Evolutionary conservation across 2,113 vertebrate genomes (phyloP), one percentile per base, ranked within the genome.

Genomic region (Eubucco bourcierii): DNA sequence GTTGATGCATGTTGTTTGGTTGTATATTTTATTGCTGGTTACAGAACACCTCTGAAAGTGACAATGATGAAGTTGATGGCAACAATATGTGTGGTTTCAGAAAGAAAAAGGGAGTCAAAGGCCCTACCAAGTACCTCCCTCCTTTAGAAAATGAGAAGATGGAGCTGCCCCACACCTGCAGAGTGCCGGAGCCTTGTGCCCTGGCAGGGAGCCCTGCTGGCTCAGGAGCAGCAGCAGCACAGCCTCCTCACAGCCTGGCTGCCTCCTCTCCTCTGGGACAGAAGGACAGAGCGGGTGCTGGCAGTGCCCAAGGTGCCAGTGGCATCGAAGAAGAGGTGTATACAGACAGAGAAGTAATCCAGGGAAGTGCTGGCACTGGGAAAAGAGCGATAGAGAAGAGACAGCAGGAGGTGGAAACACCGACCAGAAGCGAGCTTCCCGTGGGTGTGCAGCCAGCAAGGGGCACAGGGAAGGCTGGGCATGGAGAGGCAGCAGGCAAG

Each of bases 61-160:
- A 97, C 87, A 96, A 74, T 93, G 98, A 98, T 94, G 98, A 99
- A 90, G 94, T 97, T 46, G 98, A 99, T 95, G 98, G 98, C 81
- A 97, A 96, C 84, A 94, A 90, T 91, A 95, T 98, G 73, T 97
- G 85, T 97, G 98, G 98, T 93, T 79, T 98, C 88, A 96, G 90
- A 95, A 97, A 91, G 93, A 98, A 96, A 94, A 98, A 98, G 81
- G 98, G 96, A 72, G 97, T 98, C 76, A 98, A 97, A 95, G 91
- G 95, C 83, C 97, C 87, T 61, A 97, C 97, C 37, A 97, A 94
- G 64, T 79, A 86, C 20, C 17, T 61, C 37, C 75, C 89, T 47
- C 88, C 97, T 47, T 80, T 95, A 92, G 97, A 98, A 84, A 95
- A 95, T 96, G 97, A 97, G 72, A 97, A 97, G 90, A 95, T 87